phyloP scores from a whole-genome alignment of 2,113 vertebrate genomes.

The Chloebia gouldiae region DNA sequence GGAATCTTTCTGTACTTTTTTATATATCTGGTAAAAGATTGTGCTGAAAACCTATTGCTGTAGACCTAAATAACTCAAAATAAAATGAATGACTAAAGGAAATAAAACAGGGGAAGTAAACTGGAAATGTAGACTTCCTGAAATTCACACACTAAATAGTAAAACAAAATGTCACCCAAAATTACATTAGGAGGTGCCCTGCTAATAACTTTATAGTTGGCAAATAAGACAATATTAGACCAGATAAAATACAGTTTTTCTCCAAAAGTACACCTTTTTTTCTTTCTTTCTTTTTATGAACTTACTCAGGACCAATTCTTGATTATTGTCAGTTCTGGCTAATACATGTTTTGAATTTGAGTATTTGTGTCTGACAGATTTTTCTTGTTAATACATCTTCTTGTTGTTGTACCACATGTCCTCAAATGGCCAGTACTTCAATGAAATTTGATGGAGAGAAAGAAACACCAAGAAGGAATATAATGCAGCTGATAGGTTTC shows the following conservation, averaged over 20 bases:
- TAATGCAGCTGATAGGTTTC: background rate
- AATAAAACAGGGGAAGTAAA: background rate
- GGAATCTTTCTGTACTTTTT: background rate
- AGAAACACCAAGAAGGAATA: background rate
- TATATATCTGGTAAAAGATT: background rate
- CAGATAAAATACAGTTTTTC: background rate
- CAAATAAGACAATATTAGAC: background rate
- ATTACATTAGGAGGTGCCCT: background rate
- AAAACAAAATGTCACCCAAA: background rate
- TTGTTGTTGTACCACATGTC: background rate
- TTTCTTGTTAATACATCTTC: background rate
- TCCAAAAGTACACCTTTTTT: background rate
- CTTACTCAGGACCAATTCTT: background rate
- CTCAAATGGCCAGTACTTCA: background rate
- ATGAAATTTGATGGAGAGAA: background rate
- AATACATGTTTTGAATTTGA: background rate
- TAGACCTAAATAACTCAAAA: background rate
- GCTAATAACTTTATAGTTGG: background rate
- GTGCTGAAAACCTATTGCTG: background rate
- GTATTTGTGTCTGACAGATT: background rate
- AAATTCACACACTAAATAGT: background rate
- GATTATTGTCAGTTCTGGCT: background rate
- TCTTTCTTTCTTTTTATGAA: background rate
- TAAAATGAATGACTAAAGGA: background rate
- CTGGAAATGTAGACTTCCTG: background rate